These are phyloP conservation scores for Sminthopsis crassicaudata DNA, from an alignment of 2,113 vertebrate genomes.

Conservation along the genomic window DNA sequence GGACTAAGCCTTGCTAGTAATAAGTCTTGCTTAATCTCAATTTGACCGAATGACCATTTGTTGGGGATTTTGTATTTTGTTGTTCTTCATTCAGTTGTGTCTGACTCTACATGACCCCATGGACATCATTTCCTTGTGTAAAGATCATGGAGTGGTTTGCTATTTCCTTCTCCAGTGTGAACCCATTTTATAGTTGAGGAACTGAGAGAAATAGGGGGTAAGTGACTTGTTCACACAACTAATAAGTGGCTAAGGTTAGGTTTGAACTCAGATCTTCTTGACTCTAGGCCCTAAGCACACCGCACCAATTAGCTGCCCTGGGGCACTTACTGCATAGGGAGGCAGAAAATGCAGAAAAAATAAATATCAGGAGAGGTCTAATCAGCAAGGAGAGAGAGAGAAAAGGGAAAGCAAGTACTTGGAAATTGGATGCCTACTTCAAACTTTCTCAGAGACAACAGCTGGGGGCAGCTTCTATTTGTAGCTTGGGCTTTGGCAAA, in stretches of 20 bases:
- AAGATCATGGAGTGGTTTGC: not conserved
- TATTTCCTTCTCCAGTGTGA: not conserved
- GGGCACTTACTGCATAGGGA: not conserved
- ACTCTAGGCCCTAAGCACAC: not conserved
- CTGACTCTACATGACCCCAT: not conserved
- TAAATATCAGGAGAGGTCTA: not conserved
- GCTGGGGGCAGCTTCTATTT: not conserved
- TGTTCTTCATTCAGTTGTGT: not conserved
- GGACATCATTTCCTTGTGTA: not conserved
- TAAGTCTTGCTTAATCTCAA: not conserved
- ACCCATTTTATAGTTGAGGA: not conserved
- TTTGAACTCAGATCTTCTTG: not conserved
- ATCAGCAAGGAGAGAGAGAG: not conserved
- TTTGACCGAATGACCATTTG: not conserved
- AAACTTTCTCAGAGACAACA: not conserved
- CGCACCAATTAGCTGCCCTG: not conserved
- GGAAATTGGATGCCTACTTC: not conserved
- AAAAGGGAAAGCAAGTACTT: not conserved
- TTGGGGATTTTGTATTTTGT: not conserved
- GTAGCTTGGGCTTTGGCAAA: not conserved
- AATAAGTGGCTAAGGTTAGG: not conserved
- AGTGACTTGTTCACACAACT: not conserved
- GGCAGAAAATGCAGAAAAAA: not conserved
- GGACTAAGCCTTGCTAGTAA: not conserved
- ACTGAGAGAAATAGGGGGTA: not conserved